phyloP scores from a whole-genome alignment of 2,888 invertebrate species.

The Blastobasis adustella region DNA sequence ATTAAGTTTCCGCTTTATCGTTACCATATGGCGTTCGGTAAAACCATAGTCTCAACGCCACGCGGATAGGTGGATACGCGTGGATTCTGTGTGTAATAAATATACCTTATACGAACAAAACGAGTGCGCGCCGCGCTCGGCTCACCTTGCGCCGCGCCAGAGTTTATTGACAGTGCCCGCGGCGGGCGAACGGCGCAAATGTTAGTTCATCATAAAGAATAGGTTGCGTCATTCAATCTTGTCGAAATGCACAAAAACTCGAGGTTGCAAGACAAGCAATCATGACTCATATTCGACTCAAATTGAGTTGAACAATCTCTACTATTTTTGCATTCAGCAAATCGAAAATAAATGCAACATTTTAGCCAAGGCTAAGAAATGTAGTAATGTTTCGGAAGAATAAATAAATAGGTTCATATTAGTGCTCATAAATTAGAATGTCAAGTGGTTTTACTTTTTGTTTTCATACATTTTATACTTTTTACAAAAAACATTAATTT shows the following conservation, averaged over 20 bases:
- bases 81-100: constrained; percentile 31
- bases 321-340: too few species aligned
- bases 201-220: constrained; percentile 40
- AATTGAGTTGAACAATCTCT: background rate
- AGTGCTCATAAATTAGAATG: background rate
- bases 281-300: constrained; percentile 14
- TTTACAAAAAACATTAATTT: too few species aligned
- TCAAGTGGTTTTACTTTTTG: too few species aligned
- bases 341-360: background rate
- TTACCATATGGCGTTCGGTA: too few species aligned
- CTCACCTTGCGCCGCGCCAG: constrained; percentile 58
- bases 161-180: constrained; percentile 70
- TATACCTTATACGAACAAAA: constrained; percentile 35
- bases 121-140: constrained; percentile 29
- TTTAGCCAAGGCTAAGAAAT: background rate
- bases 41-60: background rate
- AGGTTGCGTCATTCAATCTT: constrained; percentile 55
- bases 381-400: background rate
- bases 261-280: constrained; percentile 37
- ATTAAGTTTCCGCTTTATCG: background rate
- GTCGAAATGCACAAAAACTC: constrained; percentile 45
- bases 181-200: constrained; percentile 26
- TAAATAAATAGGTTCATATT: background rate
- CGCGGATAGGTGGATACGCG: constrained; percentile 12
- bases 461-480: too few species aligned